phyloP scores from a whole-genome alignment of 1,140 invertebrate genomes.

The Drosophila pseudoananassae region DNA sequence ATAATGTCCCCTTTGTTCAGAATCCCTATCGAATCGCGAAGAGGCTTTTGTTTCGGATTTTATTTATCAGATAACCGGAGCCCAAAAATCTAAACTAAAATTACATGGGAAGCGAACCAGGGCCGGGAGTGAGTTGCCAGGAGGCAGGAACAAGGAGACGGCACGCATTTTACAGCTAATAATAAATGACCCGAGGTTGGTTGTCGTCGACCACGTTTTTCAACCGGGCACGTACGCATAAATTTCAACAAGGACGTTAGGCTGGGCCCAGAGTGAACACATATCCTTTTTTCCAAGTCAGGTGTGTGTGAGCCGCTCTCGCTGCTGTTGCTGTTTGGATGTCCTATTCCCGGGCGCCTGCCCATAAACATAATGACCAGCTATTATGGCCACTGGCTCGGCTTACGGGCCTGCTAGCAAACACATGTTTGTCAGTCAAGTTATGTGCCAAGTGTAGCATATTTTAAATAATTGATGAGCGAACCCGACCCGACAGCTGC shows the following conservation, averaged over 20 bases:
- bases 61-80: constrained; percentile 41
- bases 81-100: constrained; percentile 21
- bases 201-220: constrained; percentile 67
- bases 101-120: constrained; percentile 10
- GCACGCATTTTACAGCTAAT: constrained; percentile 73
- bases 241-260: constrained; percentile 59
- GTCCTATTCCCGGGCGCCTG: constrained; percentile 35
- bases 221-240: constrained; percentile 69
- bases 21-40: constrained; percentile 8
- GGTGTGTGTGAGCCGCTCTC: constrained; percentile 17
- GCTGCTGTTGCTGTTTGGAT: constrained; percentile 11
- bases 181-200: constrained; percentile 71
- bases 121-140: background rate
- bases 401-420: constrained; percentile 37
- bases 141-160: background rate
- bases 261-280: background rate
- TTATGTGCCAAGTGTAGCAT: constrained; percentile 77
- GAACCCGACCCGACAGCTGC: constrained; percentile 34
- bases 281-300: constrained; percentile 39
- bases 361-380: constrained; percentile 73
- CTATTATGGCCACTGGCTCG: constrained; percentile 65
- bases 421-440: constrained; percentile 63
- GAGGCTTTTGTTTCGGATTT: constrained; percentile 11
- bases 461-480: constrained; percentile 79
- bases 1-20: background rate